Evolutionary conservation across 2,888 invertebrate species (phyloP).

Genomic region (Gastrophysa polygoni): DNA sequence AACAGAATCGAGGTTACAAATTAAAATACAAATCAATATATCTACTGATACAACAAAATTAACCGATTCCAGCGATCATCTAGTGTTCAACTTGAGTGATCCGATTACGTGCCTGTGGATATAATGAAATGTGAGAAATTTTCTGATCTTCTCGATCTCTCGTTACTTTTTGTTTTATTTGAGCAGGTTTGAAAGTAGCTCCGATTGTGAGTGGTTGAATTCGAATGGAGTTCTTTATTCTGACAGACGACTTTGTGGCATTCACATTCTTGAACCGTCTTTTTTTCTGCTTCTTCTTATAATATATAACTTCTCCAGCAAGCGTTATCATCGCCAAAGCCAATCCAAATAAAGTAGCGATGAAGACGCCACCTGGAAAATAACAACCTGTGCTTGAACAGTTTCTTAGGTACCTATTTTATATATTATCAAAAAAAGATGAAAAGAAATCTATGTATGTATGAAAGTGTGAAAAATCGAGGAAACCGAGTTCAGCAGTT

Average conservation of each 20-base stretch:
- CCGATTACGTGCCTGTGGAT: constrained; percentile 49
- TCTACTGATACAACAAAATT: no score
- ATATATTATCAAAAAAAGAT: no score
- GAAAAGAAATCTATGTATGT: no score
- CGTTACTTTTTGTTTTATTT: constrained; percentile 33
- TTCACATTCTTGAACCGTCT: constrained; percentile 46
- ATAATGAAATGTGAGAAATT: constrained; percentile 47
- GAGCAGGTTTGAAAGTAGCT: constrained; percentile 47
- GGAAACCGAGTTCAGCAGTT: no score
- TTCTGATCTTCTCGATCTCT: constrained; percentile 41
- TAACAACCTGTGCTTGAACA: no score
- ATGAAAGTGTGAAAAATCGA: no score
- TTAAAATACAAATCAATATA: no score
- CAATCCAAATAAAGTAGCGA: constrained; percentile 84
- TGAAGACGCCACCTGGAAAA: constrained; percentile 79
- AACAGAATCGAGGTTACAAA: no score
- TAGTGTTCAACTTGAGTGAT: constrained; percentile 36
- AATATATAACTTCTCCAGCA: constrained; percentile 81
- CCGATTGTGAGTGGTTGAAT: constrained; percentile 46
- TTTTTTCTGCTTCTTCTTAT: constrained; percentile 64
- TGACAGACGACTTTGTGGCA: constrained; percentile 24
- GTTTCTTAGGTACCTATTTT: no score
- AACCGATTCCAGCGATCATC: no score
- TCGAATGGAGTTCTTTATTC: no score
- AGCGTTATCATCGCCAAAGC: constrained; percentile 84